Conservation (phyloP, 2,888 invertebrate species). For the Aspidiotus rigidus region DNA sequence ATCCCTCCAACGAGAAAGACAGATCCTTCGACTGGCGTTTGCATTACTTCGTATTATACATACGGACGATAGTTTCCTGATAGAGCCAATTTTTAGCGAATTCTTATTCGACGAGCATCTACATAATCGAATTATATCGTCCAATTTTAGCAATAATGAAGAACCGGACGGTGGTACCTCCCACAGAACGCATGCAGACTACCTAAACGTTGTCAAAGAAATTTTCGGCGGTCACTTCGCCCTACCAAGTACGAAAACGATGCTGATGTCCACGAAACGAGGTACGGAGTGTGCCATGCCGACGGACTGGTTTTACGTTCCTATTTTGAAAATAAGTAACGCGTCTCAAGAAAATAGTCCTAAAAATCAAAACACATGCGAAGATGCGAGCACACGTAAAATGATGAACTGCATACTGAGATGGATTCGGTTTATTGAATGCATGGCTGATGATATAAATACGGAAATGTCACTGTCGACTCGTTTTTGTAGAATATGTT, state of each 20-base stretch:
- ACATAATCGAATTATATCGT: constrained; percentile 9
- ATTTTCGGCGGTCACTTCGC: constrained; percentile 12
- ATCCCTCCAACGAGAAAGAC: constrained; percentile 4
- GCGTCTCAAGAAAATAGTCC: constrained; percentile 42
- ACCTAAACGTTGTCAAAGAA: not conserved
- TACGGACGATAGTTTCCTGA: constrained; percentile 13
- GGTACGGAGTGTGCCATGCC: constrained; percentile 56
- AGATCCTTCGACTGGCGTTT: constrained; percentile 18
- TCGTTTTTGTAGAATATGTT: constrained; percentile 55
- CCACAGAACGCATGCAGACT: too few species aligned
- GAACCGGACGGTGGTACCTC: too few species aligned
- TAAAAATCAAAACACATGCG: constrained; percentile 16
- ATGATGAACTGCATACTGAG: constrained; percentile 48
- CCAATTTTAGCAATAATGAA: constrained; percentile 15
- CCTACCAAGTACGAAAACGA: not conserved
- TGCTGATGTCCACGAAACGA: constrained; percentile 23
- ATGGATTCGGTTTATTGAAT: constrained; percentile 57
- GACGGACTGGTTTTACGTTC: constrained; percentile 69
- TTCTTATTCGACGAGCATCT: constrained; percentile 20
- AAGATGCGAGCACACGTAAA: constrained; percentile 39
- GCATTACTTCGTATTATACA: constrained; percentile 15
- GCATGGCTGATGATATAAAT: constrained; percentile 51
- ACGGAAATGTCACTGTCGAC: constrained; percentile 52
- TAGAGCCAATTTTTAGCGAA: constrained; percentile 12
- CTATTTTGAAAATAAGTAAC: constrained; percentile 43